Conservation (phyloP, 1,140 invertebrate genomes). For the Pygmarrhopalites habei region DNA sequence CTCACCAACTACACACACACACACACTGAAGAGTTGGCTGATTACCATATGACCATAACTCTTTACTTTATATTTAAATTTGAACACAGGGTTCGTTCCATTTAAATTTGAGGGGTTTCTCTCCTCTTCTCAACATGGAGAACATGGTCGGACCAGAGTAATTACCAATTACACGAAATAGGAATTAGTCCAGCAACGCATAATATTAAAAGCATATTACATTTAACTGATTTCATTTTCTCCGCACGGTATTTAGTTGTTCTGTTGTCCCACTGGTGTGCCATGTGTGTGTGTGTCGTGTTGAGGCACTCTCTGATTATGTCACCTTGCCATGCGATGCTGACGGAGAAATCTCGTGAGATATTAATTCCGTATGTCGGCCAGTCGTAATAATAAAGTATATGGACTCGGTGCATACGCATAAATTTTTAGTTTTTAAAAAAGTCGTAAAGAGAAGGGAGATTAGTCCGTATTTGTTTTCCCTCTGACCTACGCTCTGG, state of each 20-base stretch:
- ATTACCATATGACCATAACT: no score
- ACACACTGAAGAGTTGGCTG: no score
- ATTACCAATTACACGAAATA: neutral
- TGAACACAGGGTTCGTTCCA: no score
- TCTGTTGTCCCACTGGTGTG: no score
- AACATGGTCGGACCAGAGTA: neutral
- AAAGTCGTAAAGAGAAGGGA: no score
- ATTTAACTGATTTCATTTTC: slow-evolving; percentile 2
- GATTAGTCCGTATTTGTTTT: no score
- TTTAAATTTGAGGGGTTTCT: no score
- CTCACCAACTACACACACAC: no score
- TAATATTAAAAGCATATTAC: slow-evolving; percentile 1
- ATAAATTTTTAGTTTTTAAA: no score
- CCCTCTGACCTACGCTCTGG: neutral
- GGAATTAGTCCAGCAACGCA: neutral
- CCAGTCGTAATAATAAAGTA: neutral
- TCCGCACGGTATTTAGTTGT: no score
- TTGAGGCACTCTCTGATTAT: neutral
- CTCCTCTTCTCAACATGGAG: neutral
- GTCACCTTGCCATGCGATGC: neutral
- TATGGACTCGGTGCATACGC: neutral
- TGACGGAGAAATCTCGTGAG: slow-evolving; percentile 5
- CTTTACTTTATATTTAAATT: no score
- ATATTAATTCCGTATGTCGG: slow-evolving; percentile 9
- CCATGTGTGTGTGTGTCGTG: no score